Evolutionary conservation across 1,140 invertebrate genomes (phyloP).

Genomic region (Subanguina moxae): DNA sequence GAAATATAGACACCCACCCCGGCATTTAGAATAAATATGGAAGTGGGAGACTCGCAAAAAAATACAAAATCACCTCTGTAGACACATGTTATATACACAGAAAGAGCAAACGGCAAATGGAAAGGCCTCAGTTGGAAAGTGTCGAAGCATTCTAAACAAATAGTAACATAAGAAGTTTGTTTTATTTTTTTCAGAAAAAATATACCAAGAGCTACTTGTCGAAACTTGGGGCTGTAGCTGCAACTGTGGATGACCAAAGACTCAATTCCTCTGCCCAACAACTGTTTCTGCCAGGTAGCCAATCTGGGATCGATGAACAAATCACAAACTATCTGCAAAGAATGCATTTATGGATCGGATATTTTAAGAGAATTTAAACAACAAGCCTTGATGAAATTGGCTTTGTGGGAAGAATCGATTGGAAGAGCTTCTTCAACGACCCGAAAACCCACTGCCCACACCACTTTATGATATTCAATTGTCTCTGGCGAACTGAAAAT

Average conservation of each 20-base stretch:
- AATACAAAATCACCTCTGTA: slow-evolving; percentile 22
- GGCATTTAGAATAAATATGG: too few relatives aligned
- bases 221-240: slow-evolving; percentile 30
- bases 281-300: slow-evolving; percentile 38
- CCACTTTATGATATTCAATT: slow-evolving; percentile 45
- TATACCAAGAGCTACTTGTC: slow-evolving; percentile 28
- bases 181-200: background rate
- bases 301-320: slow-evolving; percentile 42
- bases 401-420: slow-evolving; percentile 25
- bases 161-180: too few relatives aligned
- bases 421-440: slow-evolving; percentile 48
- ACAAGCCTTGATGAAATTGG: slow-evolving; percentile 32
- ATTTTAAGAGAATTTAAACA: slow-evolving; percentile 8
- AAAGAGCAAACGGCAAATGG: slow-evolving; percentile 41
- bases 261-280: slow-evolving; percentile 46
- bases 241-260: slow-evolving; percentile 50
- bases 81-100: slow-evolving; percentile 42
- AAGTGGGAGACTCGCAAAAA: background rate
- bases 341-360: slow-evolving; percentile 5
- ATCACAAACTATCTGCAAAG: slow-evolving; percentile 36
- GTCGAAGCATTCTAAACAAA: slow-evolving; percentile 41
- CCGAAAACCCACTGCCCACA: slow-evolving; percentile 48
- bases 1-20: too few relatives aligned
- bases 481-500: slow-evolving; percentile 31
- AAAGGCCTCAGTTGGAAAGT: slow-evolving; percentile 39